Conservation (phyloP, 2,888 invertebrate species). For the Ochropleura leucogaster region DNA sequence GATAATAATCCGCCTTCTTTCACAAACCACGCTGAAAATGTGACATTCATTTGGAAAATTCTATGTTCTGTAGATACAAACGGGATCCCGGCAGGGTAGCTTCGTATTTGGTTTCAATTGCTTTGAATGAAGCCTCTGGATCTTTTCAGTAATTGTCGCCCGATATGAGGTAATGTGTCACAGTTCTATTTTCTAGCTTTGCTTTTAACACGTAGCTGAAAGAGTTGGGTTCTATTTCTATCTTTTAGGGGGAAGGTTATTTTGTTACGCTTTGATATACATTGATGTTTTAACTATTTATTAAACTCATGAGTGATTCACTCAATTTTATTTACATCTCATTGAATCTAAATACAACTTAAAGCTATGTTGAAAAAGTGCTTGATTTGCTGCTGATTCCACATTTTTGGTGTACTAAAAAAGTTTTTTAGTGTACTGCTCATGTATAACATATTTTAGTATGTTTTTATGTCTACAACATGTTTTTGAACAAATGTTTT, state of each 20-base stretch:
- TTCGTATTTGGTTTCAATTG: constrained; percentile 33
- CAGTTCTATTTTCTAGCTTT: constrained; percentile 10
- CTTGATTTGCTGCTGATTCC: not conserved
- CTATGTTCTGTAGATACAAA: constrained; percentile 36
- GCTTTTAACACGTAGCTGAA: not conserved
- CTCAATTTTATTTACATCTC: not conserved
- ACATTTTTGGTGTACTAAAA: too few relatives aligned
- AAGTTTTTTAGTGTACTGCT: not conserved
- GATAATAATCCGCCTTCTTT: constrained; percentile 53
- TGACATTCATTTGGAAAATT: constrained; percentile 56
- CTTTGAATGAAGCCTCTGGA: constrained; percentile 15
- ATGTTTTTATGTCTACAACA: not conserved
- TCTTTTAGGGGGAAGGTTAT: too few relatives aligned
- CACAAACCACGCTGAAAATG: constrained; percentile 43
- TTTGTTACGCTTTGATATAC: not conserved
- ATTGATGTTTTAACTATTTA: too few relatives aligned
- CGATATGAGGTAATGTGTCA: constrained; percentile 8
- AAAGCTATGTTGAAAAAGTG: not conserved
- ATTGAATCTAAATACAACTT: not conserved
- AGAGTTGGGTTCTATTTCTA: not conserved
- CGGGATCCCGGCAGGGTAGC: constrained; percentile 7
- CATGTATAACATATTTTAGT: not conserved
- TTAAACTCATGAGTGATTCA: not conserved
- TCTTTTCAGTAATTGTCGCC: constrained; percentile 14
- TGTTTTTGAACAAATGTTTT: not conserved